These are phyloP conservation scores for Taxidea taxus DNA, from an alignment of 2,113 vertebrate genomes.

Conservation along the genomic window DNA sequence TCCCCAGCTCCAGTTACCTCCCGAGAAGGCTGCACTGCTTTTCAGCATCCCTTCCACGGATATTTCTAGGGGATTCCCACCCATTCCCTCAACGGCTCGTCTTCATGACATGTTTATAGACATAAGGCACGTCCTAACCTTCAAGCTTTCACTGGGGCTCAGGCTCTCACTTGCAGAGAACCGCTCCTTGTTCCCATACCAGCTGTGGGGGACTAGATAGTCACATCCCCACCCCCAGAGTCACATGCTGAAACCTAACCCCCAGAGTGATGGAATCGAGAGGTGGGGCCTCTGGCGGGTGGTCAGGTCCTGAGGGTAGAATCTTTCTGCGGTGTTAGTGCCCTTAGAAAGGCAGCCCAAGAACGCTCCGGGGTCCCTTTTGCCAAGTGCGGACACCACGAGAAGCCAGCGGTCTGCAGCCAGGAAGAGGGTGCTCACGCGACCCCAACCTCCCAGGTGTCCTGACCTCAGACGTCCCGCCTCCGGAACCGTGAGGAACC, in stretches of 20 bases:
- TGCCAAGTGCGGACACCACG: fast-evolving
- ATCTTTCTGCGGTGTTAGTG: background rate
- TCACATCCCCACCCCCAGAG: background rate
- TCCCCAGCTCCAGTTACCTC: background rate
- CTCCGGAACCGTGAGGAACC: background rate
- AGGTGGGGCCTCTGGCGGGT: background rate
- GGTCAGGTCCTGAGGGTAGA: background rate
- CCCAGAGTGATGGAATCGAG: too few species aligned
- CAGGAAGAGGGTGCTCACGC: too few species aligned
- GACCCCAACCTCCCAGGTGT: background rate
- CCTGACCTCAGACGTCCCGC: background rate
- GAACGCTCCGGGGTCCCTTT: background rate
- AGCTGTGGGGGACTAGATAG: background rate
- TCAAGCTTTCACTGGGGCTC: background rate
- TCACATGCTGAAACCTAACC: background rate
- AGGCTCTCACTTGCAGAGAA: background rate
- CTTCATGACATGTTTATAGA: background rate
- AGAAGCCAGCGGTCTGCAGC: background rate
- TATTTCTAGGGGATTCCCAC: background rate
- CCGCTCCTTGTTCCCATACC: background rate
- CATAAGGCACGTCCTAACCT: background rate
- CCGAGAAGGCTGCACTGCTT: background rate
- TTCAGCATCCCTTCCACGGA: background rate
- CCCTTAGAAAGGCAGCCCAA: background rate
- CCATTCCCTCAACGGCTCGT: background rate